phyloP scores from a whole-genome alignment of 2,797 vertebrate species.

The Columba guinea region DNA sequence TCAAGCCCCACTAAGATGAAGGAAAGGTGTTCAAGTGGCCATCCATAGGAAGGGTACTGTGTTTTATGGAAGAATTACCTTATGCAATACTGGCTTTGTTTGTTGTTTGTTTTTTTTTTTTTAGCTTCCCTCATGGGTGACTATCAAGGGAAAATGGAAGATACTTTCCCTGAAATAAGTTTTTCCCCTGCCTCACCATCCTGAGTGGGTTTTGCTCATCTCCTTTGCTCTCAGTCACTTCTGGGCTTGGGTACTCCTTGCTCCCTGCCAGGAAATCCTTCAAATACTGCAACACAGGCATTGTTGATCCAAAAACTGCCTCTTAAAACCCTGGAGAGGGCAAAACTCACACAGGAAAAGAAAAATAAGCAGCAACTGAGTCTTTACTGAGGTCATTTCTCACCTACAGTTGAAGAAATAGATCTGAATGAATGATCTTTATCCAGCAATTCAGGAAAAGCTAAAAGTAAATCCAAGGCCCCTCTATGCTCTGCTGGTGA shows the following conservation, averaged over 20 bases:
- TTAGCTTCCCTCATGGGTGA: background rate
- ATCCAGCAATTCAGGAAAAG: background rate
- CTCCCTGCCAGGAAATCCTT: background rate
- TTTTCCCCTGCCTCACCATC: background rate
- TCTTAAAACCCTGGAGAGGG: background rate
- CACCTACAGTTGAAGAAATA: background rate
- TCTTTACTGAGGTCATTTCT: background rate
- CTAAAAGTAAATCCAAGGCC: background rate
- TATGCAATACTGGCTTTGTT: background rate
- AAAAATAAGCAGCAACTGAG: background rate
- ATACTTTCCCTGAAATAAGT: background rate
- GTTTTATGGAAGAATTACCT: background rate
- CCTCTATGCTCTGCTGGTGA: background rate
- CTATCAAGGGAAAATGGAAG: background rate
- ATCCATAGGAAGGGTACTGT: background rate
- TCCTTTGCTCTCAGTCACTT: background rate
- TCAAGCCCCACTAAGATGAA: background rate
- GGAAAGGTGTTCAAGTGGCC: background rate
- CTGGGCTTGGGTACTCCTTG: background rate
- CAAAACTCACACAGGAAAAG: background rate
- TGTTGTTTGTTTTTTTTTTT: background rate
- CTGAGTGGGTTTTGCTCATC: background rate
- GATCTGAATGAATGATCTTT: background rate
- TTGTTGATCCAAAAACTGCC: background rate
- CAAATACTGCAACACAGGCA: background rate